These are phyloP conservation scores for Deilephila porcellus DNA, from an alignment of 2,888 invertebrate genomes.

Conservation along the genomic window DNA sequence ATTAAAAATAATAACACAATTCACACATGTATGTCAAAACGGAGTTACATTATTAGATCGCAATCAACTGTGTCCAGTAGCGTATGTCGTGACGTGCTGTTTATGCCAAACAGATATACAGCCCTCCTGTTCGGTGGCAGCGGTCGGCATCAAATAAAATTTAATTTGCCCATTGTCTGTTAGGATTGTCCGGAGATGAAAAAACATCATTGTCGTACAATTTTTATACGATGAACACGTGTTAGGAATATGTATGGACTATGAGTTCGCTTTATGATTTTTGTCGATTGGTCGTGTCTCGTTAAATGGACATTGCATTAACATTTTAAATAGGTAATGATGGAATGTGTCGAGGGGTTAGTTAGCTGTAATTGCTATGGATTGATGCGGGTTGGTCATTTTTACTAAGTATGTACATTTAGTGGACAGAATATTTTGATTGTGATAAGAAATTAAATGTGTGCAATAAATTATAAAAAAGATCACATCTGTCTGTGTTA, in stretches of 20 bases:
- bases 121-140: slow-evolving; percentile 64
- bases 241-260: slow-evolving; percentile 15
- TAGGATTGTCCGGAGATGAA: slow-evolving; percentile 44
- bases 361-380: background rate
- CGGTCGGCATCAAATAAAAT: slow-evolving; percentile 73
- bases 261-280: slow-evolving; percentile 20
- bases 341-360: background rate
- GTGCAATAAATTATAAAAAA: too few relatives aligned
- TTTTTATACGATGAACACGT: slow-evolving; percentile 28
- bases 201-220: slow-evolving; percentile 38
- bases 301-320: background rate
- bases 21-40: background rate
- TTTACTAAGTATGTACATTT: background rate
- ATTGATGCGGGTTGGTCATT: background rate
- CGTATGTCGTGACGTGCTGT: slow-evolving; percentile 70
- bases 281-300: background rate
- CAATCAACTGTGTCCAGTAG: slow-evolving; percentile 45
- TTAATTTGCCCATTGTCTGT: slow-evolving; percentile 75
- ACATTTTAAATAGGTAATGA: background rate
- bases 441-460: too few relatives aligned
- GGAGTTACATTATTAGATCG: background rate
- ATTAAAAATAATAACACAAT: too few relatives aligned
- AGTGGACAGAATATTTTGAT: too few relatives aligned
- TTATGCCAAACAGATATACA: slow-evolving; percentile 60
- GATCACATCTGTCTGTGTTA: too few relatives aligned